Conservation (phyloP, 1,140 invertebrate species). For the Orchestia grillus region DNA sequence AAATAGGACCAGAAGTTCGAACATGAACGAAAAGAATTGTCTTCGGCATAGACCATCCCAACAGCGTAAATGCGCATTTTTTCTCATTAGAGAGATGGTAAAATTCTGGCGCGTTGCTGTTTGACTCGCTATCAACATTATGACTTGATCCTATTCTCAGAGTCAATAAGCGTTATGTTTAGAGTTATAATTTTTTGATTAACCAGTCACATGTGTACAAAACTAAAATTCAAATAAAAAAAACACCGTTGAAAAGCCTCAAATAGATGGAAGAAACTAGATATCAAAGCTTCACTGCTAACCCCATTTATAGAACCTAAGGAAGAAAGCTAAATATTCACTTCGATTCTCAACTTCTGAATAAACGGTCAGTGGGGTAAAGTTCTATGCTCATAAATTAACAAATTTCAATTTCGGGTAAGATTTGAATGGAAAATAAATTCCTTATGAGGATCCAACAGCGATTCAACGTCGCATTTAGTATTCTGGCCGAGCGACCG, state of each 20-base stretch:
- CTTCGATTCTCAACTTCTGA: background rate
- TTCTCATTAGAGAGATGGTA: no score
- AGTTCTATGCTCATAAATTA: background rate
- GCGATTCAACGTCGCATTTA: conserved; percentile 9
- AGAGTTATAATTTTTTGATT: background rate
- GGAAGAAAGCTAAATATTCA: background rate
- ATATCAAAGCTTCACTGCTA: no score
- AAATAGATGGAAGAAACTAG: no score
- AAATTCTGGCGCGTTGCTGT: background rate
- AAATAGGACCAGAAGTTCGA: background rate
- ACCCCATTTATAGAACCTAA: background rate
- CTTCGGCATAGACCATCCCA: background rate
- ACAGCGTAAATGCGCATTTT: background rate
- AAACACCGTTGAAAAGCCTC: background rate
- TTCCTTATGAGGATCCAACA: conserved; percentile 24
- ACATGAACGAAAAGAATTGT: background rate
- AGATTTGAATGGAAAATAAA: background rate
- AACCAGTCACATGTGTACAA: background rate
- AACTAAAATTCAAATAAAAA: background rate
- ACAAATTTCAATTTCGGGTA: background rate
- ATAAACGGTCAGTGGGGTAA: background rate
- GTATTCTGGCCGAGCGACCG: conserved; percentile 25
- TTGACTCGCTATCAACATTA: background rate
- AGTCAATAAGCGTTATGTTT: background rate
- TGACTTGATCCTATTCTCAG: background rate